Percentiles rank a stretch among this genome's conserved stretches.
Evolutionary conservation across 2,888 invertebrate genomes (phyloP).

Genomic region (Timema podura): DNA sequence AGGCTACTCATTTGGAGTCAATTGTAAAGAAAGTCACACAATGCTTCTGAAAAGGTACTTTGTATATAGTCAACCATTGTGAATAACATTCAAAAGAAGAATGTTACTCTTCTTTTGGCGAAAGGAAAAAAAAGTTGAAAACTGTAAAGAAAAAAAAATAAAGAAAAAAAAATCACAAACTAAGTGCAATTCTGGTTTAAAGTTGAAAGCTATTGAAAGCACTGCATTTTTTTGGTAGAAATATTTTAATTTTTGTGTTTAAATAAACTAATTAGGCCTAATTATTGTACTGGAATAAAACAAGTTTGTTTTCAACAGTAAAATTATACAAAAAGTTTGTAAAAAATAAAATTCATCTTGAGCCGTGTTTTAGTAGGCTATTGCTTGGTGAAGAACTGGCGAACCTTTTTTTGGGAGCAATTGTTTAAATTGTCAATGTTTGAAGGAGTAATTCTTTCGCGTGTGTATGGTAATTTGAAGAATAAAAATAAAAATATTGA

Average conservation of each 20-base stretch:
- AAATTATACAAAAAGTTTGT: too few relatives aligned
- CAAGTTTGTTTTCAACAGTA: too few relatives aligned
- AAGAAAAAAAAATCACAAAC: neutral
- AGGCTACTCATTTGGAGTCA: constrained; percentile 7
- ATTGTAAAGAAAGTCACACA: constrained; percentile 9
- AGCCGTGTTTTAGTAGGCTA: too few relatives aligned
- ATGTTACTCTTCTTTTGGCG: constrained; percentile 13
- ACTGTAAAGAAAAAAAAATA: too few relatives aligned
- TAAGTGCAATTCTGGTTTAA: constrained; percentile 7
- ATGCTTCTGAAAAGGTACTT: neutral
- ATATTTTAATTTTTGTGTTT: neutral
- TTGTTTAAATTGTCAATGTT: too few relatives aligned
- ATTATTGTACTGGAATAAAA: too few relatives aligned
- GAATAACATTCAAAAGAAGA: constrained; percentile 16
- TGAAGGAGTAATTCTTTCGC: too few relatives aligned
- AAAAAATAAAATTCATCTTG: too few relatives aligned
- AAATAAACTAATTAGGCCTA: neutral
- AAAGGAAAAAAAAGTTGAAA: neutral
- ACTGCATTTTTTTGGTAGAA: neutral
- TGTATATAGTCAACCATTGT: constrained; percentile 7
- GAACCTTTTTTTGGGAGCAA: too few relatives aligned
- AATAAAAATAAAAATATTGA: too few relatives aligned
- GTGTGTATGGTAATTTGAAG: too few relatives aligned
- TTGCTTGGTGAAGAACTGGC: too few relatives aligned
- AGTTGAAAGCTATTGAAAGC: constrained; percentile 7